Conservation (phyloP, 1,140 invertebrate species). For the Drosophila kohkoa region DNA sequence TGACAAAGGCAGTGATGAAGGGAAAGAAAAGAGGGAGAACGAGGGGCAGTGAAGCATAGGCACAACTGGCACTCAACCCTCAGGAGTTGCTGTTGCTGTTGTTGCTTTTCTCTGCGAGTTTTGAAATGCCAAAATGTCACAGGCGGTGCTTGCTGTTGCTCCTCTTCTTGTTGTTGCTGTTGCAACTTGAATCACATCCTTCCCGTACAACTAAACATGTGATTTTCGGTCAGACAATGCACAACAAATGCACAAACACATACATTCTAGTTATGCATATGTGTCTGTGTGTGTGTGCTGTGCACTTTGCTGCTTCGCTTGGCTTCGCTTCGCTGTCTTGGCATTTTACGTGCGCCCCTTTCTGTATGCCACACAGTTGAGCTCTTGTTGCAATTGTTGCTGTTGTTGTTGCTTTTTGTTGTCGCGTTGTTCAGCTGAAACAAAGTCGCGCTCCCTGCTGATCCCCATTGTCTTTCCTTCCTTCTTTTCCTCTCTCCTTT, state of each 20-base stretch:
- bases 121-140: constrained; percentile 67
- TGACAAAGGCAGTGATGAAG: constrained; percentile 22
- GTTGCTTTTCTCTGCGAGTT: constrained; percentile 12
- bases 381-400: constrained; percentile 32
- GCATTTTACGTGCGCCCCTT: constrained; percentile 67
- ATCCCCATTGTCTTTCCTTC: constrained; percentile 16
- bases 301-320: constrained; percentile 58
- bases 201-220: constrained; percentile 81
- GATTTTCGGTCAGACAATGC: constrained; percentile 77
- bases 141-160: constrained; percentile 42
- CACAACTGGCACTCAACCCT: constrained; percentile 13
- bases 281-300: constrained; percentile 33
- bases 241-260: constrained; percentile 36
- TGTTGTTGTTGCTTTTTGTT: constrained; percentile 22
- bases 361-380: constrained; percentile 41
- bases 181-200: constrained; percentile 84
- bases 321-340: constrained; percentile 55
- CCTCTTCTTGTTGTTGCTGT: constrained; percentile 20
- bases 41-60: neutral
- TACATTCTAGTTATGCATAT: constrained; percentile 31
- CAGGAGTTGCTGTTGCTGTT: constrained; percentile 6
- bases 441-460: constrained; percentile 71
- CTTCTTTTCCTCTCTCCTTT: neutral
- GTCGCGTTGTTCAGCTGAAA: constrained; percentile 69
- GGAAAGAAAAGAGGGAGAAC: neutral